A percentile compares a stretch with the other conserved stretches of the same genome.
These are phyloP conservation scores for Acrocephalus kingi DNA, from an alignment of 2,113 vertebrate genomes.

Conservation along the genomic window DNA sequence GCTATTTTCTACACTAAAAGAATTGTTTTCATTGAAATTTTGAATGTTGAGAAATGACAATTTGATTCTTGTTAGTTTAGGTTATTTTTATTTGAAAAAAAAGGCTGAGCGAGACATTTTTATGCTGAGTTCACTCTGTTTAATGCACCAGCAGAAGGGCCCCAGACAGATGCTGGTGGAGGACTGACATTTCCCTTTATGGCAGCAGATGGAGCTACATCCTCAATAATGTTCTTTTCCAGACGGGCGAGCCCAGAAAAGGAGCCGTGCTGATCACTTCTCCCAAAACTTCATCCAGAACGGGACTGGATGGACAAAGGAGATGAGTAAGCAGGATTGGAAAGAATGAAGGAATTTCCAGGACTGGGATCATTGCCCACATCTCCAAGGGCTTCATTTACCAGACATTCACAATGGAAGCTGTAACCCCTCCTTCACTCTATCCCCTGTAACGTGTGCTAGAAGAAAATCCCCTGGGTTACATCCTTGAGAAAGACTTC, in stretches of 20 bases:
- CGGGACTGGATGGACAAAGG: not conserved
- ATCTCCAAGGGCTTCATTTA: not conserved
- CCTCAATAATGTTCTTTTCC: not conserved
- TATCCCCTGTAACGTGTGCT: rapidly evolving
- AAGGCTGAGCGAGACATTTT: not conserved
- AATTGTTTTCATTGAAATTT: not conserved
- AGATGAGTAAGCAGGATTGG: not conserved
- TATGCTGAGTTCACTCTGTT: not conserved
- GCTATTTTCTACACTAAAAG: not conserved
- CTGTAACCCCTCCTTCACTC: not conserved
- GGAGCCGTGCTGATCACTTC: not conserved
- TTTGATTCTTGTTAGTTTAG: rapidly evolving
- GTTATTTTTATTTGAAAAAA: not conserved
- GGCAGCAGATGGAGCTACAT: conserved; percentile 50
- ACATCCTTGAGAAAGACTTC: not conserved
- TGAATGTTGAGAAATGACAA: not conserved
- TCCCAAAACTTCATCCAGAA: not conserved
- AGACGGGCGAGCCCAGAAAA: rapidly evolving
- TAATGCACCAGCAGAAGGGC: not conserved
- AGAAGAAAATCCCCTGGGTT: not conserved
- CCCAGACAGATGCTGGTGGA: not conserved
- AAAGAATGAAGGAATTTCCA: not conserved
- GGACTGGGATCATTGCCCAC: not conserved
- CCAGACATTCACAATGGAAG: not conserved
- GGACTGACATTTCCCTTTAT: not conserved